These are phyloP conservation scores for Brachirus orientalis DNA, from an alignment of 2,113 vertebrate genomes.

Conservation along the genomic window DNA sequence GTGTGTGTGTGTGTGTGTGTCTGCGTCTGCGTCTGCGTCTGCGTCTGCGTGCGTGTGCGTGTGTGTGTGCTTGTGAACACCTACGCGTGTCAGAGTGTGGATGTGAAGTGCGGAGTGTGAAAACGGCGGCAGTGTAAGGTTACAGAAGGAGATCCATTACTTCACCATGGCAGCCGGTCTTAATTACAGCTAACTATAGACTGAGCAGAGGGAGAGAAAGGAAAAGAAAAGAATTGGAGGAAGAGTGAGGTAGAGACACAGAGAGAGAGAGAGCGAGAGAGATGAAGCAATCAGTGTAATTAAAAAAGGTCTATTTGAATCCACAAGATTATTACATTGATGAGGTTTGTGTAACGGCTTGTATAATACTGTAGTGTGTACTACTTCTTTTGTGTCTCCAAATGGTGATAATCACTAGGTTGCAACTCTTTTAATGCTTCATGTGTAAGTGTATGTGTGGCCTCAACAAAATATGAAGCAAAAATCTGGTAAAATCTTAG, in stretches of 20 bases:
- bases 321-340: constrained; percentile 51
- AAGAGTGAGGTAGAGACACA: constrained; percentile 18
- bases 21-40: constrained; percentile 29
- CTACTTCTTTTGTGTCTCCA: constrained; percentile 2
- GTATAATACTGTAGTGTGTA: constrained; percentile 17
- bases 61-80: constrained; percentile 40
- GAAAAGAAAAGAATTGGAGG: neutral
- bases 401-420: neutral
- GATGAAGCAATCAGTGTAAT: constrained; percentile 61
- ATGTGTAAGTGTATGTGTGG: neutral
- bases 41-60: constrained; percentile 27
- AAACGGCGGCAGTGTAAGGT: constrained; percentile 45
- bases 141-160: constrained; percentile 71
- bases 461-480: too few relatives aligned
- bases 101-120: constrained; percentile 29
- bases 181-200: constrained; percentile 79
- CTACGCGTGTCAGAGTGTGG: constrained; percentile 30
- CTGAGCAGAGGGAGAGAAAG: constrained; percentile 36
- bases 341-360: constrained; percentile 44
- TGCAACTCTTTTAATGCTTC: neutral
- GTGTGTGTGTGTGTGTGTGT: constrained; percentile 27
- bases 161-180: constrained; percentile 63
- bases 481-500: neutral
- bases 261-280: constrained; percentile 27
- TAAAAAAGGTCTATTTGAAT: constrained; percentile 77